Evolutionary conservation across 2,113 vertebrate genomes (phyloP).

Genomic region (Helogale parvula): DNA sequence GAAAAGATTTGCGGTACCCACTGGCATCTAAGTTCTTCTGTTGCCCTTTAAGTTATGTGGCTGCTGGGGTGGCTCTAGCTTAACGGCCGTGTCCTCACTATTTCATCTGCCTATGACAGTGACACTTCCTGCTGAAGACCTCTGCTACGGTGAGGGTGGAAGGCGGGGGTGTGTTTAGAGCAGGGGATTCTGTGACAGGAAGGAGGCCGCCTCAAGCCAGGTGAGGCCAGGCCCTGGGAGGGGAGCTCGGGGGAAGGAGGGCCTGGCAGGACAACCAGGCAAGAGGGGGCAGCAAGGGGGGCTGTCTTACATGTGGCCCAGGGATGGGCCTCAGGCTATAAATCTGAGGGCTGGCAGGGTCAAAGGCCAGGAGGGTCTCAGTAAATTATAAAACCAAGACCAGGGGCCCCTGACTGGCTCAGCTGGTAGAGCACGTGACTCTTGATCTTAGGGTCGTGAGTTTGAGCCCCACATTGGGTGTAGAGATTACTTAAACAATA

Average conservation of each 20-base stretch:
- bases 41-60: neutral
- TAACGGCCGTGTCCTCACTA: neutral
- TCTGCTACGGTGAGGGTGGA: neutral
- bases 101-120: neutral
- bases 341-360: neutral
- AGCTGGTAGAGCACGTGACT: neutral
- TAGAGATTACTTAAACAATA: neutral
- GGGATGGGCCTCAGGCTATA: neutral
- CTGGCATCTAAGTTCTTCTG: neutral
- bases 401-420: neutral
- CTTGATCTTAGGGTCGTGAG: neutral
- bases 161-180: neutral
- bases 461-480: neutral
- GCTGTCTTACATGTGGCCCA: accelerated
- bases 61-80: neutral
- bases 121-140: neutral
- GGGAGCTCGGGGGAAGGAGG: neutral
- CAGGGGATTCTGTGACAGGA: neutral
- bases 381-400: neutral
- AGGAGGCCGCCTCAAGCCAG: neutral
- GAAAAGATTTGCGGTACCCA: too few relatives aligned
- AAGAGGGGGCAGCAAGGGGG: neutral
- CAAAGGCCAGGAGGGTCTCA: neutral
- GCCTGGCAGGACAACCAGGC: neutral
- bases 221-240: neutral